Percentiles rank a stretch among this genome's conserved stretches.
Evolutionary conservation across 2,888 invertebrate species (phyloP).

Genomic region (Limulus polyphemus): DNA sequence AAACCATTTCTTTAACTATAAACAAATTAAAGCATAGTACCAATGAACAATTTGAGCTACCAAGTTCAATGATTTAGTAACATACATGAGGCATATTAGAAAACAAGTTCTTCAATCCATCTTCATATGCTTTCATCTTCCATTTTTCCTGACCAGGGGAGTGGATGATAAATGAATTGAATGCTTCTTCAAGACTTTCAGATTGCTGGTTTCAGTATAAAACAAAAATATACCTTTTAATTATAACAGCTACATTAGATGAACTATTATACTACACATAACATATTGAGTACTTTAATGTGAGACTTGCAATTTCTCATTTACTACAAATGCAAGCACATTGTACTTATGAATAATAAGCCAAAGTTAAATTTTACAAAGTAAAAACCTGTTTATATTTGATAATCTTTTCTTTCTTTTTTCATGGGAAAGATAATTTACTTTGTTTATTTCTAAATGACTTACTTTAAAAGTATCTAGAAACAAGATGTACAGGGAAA

Average conservation of each 20-base stretch:
- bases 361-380: too few species aligned
- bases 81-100: constrained; percentile 45
- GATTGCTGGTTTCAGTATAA: constrained; percentile 29
- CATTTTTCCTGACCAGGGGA: constrained; percentile 56
- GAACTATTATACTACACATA: too few species aligned
- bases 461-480: too few species aligned
- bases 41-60: background rate
- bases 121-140: constrained; percentile 53
- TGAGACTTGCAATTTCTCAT: too few species aligned
- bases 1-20: constrained; percentile 1
- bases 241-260: background rate
- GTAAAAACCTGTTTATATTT: too few species aligned
- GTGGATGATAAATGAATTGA: constrained; percentile 73
- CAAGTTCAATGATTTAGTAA: background rate
- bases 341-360: too few species aligned
- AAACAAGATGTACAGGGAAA: too few species aligned
- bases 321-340: too few species aligned
- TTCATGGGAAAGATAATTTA: too few species aligned
- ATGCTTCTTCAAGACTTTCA: constrained; percentile 57
- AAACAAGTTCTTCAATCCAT: constrained; percentile 54
- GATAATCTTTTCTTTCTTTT: too few species aligned
- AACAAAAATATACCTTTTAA: background rate
- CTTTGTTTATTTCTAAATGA: too few species aligned
- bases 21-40: constrained; percentile 2
- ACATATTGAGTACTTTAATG: too few species aligned